Evolutionary conservation across 2,888 invertebrate species (phyloP), one percentile per base, ranked within the genome.

Genomic region (Eumerus sabulonum): DNA sequence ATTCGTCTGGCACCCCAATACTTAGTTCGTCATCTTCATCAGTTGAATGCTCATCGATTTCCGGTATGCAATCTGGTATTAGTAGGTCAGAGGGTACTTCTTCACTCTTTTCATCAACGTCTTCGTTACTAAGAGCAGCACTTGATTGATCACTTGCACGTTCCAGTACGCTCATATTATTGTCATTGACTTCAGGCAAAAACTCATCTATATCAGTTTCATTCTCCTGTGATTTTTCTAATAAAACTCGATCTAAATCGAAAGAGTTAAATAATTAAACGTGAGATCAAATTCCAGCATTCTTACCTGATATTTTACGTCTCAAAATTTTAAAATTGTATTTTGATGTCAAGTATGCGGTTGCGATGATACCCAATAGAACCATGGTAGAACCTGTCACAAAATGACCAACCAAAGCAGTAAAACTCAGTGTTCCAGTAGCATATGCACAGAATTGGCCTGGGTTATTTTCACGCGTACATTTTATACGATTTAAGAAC

Each of bases 1-100:
- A 18, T 11, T 67, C 67, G 14, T 59, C 71, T 38, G 57, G 76
- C 36, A 82, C 56, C 9, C 76, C 76, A 53, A 82, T 64, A 5
- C 71, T 76, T 11, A 83, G 72, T 36, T 81, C 82, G 51, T 88
- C 86, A 35, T 84, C 84, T 9, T 85, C 85, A 50, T 86, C 86
- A 11, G 87, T 86, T 16, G 88, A 87, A 68, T 86, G 84, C 76
- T 88, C 89, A 84, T 88, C 87, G 12, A 88, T 86, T 84, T 88
- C 89, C 4, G 89, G 89, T 84, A 89, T 87, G 1, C 85, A 82
- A 74, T 89, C 89, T 36, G 86, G 86, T 82, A 89, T 87, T 17
- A 89, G 82, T 16, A 89, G 77, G 50, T 89, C 89, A 0, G 86
- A 85, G 16, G 89, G 89, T 71, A 89, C 85, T 72, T 89, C 89